These are phyloP conservation scores for Zaprionus lineosus DNA, from an alignment of 2,888 invertebrate genomes.

Conservation along the genomic window DNA sequence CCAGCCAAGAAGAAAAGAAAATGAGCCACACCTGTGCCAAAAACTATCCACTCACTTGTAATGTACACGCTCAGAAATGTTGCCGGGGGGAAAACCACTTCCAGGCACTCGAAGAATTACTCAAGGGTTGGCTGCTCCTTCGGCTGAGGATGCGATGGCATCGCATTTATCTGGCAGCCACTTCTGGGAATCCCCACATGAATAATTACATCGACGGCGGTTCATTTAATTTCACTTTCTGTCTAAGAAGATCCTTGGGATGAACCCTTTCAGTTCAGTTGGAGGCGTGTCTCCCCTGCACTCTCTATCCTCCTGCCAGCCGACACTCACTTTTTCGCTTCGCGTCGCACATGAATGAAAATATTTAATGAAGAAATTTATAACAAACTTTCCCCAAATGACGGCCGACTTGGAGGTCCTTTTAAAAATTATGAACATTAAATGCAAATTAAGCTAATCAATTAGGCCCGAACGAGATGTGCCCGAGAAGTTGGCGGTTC, in stretches of 20 bases:
- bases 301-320: no score
- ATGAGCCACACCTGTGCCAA: constrained; percentile 43
- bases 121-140: constrained; percentile 21
- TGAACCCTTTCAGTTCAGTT: constrained; percentile 49
- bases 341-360: constrained; percentile 64
- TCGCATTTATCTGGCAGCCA: constrained; percentile 39
- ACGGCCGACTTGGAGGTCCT: constrained; percentile 19
- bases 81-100: constrained; percentile 19
- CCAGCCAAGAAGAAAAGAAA: no score
- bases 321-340: no score
- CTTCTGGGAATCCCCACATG: constrained; percentile 61
- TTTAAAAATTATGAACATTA: constrained; percentile 75
- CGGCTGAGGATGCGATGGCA: constrained; percentile 35
- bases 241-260: constrained; percentile 16
- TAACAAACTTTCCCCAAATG: constrained; percentile 62
- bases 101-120: constrained; percentile 44
- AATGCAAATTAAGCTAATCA: constrained; percentile 76
- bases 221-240: constrained; percentile 69
- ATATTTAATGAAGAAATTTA: constrained; percentile 77
- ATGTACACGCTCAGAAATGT: constrained; percentile 16
- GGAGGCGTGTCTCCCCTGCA: no score
- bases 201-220: constrained; percentile 67
- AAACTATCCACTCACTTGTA: constrained; percentile 35
- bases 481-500: constrained; percentile 15
- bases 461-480: constrained; percentile 54